Evolutionary conservation across 2,113 vertebrate species (phyloP), one percentile per base, ranked within the genome.

Genomic region (Rhea pennata): DNA sequence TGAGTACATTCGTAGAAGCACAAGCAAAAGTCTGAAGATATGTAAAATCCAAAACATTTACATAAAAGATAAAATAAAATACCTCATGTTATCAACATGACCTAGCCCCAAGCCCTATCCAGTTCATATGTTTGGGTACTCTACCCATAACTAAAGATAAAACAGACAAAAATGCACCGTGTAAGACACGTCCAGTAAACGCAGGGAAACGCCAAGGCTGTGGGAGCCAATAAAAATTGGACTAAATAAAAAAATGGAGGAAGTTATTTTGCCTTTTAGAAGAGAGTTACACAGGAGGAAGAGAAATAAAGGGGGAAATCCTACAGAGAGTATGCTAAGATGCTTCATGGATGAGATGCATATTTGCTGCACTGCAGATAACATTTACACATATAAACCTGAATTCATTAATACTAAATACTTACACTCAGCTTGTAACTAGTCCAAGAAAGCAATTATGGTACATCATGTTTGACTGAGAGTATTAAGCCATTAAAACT

Each of bases 391-490:
- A 92, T 88, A 97, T 90, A 84, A 93, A 80, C 50, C 67, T 87
- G 92, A 93, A 96, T 93, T 94, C 96, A 92, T 88, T 97, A 96
- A 92, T 94, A 96, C 70, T 92, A 96, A 97, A 87, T 95, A 95
- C 97, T 97, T 95, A 96, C 16, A 1, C 70, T 94, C 27, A 64
- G 75, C 93, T 95, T 98, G 97, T 95, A 97, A 96, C 92, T 82
- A 39, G 48, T 96, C 97, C 97, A 98, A 97, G 90, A 97, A 96
- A 91, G 93, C 97, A 95, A 97, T 98, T 98, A 97, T 29, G 74
- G 84, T 85, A 88, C 87, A 97, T 97, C 95, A 93, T 82, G 78
- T 91, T 21, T 97, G 97, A 88, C 2, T 36, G 82, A 85, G 51
- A 94, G 48, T 88, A 88, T 64, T 48, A 93, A 91, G 67, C 74